Evolutionary conservation across 2,888 invertebrate genomes (phyloP), one percentile per base, ranked within the genome.

Genomic region (Yponomeuta cagnagella): DNA sequence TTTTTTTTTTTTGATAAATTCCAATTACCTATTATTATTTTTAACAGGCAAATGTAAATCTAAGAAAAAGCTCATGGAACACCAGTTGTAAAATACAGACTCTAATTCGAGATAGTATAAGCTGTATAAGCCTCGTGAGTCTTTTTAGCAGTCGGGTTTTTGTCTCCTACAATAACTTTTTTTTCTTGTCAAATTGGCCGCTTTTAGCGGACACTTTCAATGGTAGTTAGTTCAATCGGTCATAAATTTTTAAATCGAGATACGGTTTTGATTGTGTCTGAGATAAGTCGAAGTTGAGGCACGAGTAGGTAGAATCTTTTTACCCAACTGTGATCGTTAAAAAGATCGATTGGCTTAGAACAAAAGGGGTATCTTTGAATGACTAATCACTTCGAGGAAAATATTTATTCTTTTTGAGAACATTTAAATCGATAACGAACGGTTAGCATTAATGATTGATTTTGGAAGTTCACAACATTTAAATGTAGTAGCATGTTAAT

Each of bases 341-440:
- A 77, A 82, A 83, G 84, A 86, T 82, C 78, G 83, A 85, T 84
- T 79, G 76, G 70, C 83, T 77, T 79, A 78, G 65, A 70, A 67
- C 71, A 75, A 74, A 75, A 72, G 68, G 70, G 72, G 31, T 6
- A 6, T 9, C 67, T 70, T 68, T 70, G 70, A 71, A 80, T 81
- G 79, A 81, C 77, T 76, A 78, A 81, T 78, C 77, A 43, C 37
- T 67, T 67, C 37, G 23, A 30, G 10, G 30, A 64, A 64, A 67
- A 67, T n/a, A 37, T 64, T 64, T 64, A 64, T 43, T 43, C 43
- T 67, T 43, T 67, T 67, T 15, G 74, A 74, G 79, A 76, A 79
- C 75, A 79, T 79, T 74, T 77, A 78, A 79, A 80, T 79, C 77
- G 78, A 77, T 82, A 80, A 82, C 78, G 80, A 81, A 77, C 72